Evolutionary conservation across 2,113 vertebrate genomes (phyloP).

Genomic region (Sphyrna mokarran): DNA sequence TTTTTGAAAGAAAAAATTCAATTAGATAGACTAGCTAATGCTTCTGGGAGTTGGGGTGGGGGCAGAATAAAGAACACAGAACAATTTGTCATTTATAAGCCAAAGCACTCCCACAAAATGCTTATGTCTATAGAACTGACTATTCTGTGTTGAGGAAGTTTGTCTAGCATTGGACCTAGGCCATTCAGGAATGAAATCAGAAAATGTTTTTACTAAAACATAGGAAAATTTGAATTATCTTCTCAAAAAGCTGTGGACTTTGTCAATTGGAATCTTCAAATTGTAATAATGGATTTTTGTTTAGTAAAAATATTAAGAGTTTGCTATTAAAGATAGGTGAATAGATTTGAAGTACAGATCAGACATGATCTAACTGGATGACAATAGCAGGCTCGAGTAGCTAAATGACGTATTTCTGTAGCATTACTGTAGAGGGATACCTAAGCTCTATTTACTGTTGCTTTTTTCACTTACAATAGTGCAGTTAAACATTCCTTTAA

Average conservation of each 20-base stretch:
- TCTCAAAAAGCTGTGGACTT: neutral
- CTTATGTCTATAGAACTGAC: too few species aligned
- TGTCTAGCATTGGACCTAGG: too few species aligned
- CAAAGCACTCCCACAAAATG: too few species aligned
- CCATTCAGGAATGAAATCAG: too few species aligned
- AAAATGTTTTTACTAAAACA: neutral
- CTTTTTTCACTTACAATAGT: too few species aligned
- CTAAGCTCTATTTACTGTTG: neutral
- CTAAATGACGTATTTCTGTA: neutral
- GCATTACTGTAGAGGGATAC: neutral
- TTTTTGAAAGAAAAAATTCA: too few species aligned
- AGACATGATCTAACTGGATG: neutral
- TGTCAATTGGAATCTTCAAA: neutral
- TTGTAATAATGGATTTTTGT: neutral
- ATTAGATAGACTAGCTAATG: neutral
- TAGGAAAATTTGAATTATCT: neutral
- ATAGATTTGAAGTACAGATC: neutral
- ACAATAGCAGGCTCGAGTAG: neutral
- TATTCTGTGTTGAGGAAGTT: too few species aligned
- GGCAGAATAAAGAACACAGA: neutral
- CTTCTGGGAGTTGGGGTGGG: too few species aligned
- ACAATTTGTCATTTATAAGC: too few species aligned
- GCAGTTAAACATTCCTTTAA: neutral
- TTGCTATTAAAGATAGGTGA: neutral
- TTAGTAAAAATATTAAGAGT: neutral